These are phyloP conservation scores for Drosophila melanica DNA, from an alignment of 1,140 invertebrate species.

Conservation along the genomic window DNA sequence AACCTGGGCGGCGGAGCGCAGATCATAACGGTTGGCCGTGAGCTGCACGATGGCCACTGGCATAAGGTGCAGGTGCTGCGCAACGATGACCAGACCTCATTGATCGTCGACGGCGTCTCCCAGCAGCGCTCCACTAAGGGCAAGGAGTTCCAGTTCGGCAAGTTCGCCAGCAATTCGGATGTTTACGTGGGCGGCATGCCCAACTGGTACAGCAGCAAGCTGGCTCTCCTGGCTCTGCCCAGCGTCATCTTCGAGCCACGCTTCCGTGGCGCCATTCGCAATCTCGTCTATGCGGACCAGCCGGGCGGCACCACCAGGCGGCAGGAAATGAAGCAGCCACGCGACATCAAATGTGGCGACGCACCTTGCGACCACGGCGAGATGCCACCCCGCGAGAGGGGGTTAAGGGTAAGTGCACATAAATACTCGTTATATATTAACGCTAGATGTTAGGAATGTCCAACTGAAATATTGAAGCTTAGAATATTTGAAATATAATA, in stretches of 20 bases:
- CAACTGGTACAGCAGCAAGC: constrained; percentile 93
- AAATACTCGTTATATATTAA: no score
- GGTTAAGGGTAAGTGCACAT: constrained; percentile 66
- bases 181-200: constrained; percentile 97
- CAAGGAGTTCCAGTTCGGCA: constrained; percentile 94
- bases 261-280: constrained; percentile 92
- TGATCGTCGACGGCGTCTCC: constrained; percentile 91
- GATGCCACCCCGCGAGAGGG: constrained; percentile 75
- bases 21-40: constrained; percentile 93
- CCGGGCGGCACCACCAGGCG: constrained; percentile 89
- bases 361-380: constrained; percentile 79
- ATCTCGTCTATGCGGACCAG: constrained; percentile 93
- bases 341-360: constrained; percentile 87
- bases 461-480: no score
- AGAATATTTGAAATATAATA: no score
- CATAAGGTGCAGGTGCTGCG: constrained; percentile 93
- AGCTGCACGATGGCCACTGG: constrained; percentile 95
- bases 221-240: constrained; percentile 92
- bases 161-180: constrained; percentile 93
- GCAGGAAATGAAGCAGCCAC: constrained; percentile 90
- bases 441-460: no score
- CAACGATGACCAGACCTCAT: constrained; percentile 90
- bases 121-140: constrained; percentile 91
- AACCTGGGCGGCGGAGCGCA: constrained; percentile 94
- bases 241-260: constrained; percentile 96